Evolutionary conservation across 2,113 vertebrate genomes (phyloP).

Genomic region (Chamaetylas fuelleborni): DNA sequence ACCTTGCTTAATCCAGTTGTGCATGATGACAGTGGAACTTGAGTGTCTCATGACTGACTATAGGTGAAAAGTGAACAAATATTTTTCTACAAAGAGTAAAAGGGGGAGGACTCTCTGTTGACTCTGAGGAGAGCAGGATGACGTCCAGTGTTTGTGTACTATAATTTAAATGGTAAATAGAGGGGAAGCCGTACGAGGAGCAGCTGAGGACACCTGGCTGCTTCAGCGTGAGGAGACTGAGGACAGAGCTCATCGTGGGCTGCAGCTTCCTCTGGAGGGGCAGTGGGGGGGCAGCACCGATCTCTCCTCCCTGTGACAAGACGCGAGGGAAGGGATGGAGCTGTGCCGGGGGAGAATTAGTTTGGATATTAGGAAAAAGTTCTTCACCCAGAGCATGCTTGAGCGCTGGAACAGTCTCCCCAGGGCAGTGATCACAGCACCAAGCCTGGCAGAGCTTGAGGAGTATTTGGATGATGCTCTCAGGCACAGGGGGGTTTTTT

Average conservation of each 20-base stretch:
- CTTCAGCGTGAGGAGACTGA: neutral
- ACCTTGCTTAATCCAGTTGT: neutral
- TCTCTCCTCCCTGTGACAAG: neutral
- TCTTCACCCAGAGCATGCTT: neutral
- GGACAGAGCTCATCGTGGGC: neutral
- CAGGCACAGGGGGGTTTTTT: neutral
- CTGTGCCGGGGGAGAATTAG: neutral
- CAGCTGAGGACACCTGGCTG: neutral
- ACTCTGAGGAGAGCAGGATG: neutral
- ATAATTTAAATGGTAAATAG: neutral
- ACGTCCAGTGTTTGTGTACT: neutral
- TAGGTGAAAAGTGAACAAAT: neutral
- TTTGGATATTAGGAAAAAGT: neutral
- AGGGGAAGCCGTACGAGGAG: neutral
- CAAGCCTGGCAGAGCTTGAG: rapidly evolving
- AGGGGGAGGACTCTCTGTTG: neutral
- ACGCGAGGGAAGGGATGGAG: neutral
- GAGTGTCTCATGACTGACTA: neutral
- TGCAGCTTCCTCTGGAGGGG: no score
- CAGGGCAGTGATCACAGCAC: neutral
- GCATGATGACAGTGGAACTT: neutral
- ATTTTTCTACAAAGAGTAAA: neutral
- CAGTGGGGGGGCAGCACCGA: neutral
- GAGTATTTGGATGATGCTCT: neutral
- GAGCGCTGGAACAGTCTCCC: neutral